Base-by-base conservation (phyloP, 2,797 vertebrate genomes). In the Ciconia nigra region DNA sequence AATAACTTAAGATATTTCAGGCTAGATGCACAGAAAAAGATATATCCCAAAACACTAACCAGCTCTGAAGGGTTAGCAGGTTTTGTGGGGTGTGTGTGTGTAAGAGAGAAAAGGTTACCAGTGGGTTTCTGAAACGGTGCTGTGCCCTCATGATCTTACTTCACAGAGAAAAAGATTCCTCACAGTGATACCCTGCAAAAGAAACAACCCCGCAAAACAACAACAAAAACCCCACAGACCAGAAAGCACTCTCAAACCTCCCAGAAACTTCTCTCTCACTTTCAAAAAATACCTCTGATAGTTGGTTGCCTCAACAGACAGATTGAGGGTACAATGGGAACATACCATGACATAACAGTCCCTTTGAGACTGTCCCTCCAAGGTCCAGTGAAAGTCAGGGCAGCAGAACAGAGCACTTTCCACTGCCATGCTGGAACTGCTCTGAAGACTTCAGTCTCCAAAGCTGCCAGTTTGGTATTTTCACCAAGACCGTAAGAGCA, bases 151-250 rank as follows among this genome's bases (percentile, higher is more conserved):
- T 0, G 1, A 22, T 35, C 29, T 77, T 10, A 31, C 4, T n/a
- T 22, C 61, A 47, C 28, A 84, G 25, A 71, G 42, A 46, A 74
- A 52, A 29, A 73, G 46, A 83, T 29, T 41, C 54, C 39, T 61
- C 44, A 33, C 13, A 39, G 9, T 29, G 15, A 72, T 3, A 72
- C 9, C 24, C 13, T 29, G 29, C 7, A 44, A 58, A 47, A 41
- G 42, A 2, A 2, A 7, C 11, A 52, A 61, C 5, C 14, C 1
- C 10, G 5, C 16, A 46, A 0, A 0, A n/a, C 2, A 37, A 13
- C 24, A 35, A 35, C 21, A 25, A 83, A 77, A 54, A 3, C 0
- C 13, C 7, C 12, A 18, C 0, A 41, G 44, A 54, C 3, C 24
- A 33, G 16, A 35, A 79, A 84, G n/a, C 2, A 13, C 6, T 12